phyloP scores from a whole-genome alignment of 2,113 vertebrate genomes.

The Entomyzon cyanotis region DNA sequence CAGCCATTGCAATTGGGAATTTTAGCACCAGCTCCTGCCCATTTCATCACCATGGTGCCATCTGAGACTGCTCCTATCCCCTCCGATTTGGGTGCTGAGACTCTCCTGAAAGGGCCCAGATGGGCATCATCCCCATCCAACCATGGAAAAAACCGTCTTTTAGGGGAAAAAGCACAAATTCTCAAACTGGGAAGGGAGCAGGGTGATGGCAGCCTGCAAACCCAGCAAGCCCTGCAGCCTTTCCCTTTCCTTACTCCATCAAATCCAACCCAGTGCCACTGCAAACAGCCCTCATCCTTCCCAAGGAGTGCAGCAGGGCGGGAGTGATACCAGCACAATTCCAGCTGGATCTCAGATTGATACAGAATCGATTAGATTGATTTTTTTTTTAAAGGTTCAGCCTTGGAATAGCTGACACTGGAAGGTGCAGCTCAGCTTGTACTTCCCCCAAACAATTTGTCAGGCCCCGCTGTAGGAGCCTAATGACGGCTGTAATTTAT shows the following conservation, averaged over 20 bases:
- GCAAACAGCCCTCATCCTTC: neutral
- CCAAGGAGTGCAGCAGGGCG: neutral
- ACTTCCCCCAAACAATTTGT: slow-evolving; percentile 51
- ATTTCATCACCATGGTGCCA: neutral
- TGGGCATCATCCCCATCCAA: accelerated
- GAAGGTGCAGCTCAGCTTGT: slow-evolving; percentile 16
- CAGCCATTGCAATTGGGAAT: accelerated
- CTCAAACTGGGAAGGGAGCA: neutral
- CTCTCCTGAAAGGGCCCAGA: neutral
- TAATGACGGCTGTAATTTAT: slow-evolving; percentile 66
- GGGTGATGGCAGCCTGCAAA: neutral
- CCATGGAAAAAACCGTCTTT: neutral
- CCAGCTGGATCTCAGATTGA: neutral
- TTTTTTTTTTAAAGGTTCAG: neutral
- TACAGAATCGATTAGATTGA: neutral
- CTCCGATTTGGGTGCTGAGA: no score
- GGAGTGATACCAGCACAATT: neutral
- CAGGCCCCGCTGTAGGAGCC: slow-evolving; percentile 29
- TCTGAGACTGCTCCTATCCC: neutral
- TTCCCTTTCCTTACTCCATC: neutral
- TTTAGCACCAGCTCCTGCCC: neutral
- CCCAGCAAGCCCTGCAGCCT: neutral
- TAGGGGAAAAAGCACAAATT: neutral
- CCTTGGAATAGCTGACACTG: neutral
- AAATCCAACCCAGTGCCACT: accelerated